Evolutionary conservation across 2,797 vertebrate species (phyloP).

Genomic region (Galago senegalensis): DNA sequence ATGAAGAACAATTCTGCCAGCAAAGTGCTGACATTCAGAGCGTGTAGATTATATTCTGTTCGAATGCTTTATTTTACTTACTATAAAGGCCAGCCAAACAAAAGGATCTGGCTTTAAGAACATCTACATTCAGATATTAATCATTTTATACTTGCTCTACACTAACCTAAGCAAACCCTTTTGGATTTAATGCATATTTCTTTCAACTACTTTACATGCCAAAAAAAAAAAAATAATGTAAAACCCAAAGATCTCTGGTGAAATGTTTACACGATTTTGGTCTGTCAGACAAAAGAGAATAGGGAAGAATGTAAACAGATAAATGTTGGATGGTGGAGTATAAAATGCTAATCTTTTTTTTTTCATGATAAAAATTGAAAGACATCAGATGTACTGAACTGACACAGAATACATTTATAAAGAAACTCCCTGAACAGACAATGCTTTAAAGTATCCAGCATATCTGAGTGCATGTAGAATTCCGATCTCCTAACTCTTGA

Average conservation of each 20-base stretch:
- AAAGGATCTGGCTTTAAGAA: neutral
- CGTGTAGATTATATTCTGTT: neutral
- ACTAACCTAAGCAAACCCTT: neutral
- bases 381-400: neutral
- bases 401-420: neutral
- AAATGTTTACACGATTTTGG: neutral
- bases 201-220: neutral
- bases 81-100: neutral
- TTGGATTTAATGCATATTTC: neutral
- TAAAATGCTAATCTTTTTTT: conserved; percentile 41
- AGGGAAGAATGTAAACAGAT: conserved; percentile 41
- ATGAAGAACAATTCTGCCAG: conserved; percentile 1
- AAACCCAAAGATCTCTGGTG: neutral
- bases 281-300: neutral
- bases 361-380: conserved; percentile 40
- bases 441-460: neutral
- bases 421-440: neutral
- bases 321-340: neutral
- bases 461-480: neutral
- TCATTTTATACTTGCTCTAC: conserved; percentile 10
- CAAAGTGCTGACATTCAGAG: neutral
- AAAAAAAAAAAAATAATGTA: neutral
- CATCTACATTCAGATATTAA: conserved; percentile 5
- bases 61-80: conserved; percentile 54
- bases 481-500: neutral